These are phyloP conservation scores for Cliona cf. orientalis DNA, from an alignment of 37 sponge, comb jelly and placozoan genomes.

Conservation along the genomic window DNA sequence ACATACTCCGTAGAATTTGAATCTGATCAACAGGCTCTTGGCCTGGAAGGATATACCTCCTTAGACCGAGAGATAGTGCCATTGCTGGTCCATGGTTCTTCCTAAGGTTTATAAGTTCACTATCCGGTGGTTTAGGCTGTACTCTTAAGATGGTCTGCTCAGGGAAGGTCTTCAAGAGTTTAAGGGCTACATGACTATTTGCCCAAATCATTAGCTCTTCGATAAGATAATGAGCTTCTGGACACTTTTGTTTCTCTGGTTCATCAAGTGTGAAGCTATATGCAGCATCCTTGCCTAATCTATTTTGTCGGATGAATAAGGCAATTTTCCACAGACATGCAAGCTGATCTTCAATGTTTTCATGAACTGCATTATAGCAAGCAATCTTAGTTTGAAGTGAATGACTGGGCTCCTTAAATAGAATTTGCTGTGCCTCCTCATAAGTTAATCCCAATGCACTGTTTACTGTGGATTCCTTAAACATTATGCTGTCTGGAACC, in stretches of 20 bases:
- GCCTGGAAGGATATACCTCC: background rate
- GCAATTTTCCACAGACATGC: conserved; percentile 25
- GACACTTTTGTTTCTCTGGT: background rate
- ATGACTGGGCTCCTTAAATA: background rate
- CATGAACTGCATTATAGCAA: background rate
- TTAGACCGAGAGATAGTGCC: background rate
- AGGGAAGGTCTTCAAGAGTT: background rate
- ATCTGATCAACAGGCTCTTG: background rate
- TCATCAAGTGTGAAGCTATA: background rate
- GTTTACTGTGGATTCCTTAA: conserved; percentile 1
- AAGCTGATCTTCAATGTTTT: background rate
- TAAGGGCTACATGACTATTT: conserved; percentile 47
- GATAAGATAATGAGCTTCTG: conserved; percentile 48
- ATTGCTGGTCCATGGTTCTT: background rate
- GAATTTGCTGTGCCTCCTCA: conserved; percentile 20
- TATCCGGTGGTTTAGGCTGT: conserved; percentile 13
- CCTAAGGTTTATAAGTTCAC: background rate
- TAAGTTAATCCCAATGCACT: background rate
- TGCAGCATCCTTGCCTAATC: conserved; percentile 42
- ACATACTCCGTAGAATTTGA: background rate
- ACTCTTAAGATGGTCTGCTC: conserved; percentile 7
- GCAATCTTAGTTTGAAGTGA: background rate
- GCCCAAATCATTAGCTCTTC: conserved; percentile 70
- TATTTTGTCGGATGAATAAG: conserved; percentile 6
- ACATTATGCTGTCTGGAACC: background rate